phyloP scores from a whole-genome alignment of 2,888 invertebrate species.

The Andrena praecox region DNA sequence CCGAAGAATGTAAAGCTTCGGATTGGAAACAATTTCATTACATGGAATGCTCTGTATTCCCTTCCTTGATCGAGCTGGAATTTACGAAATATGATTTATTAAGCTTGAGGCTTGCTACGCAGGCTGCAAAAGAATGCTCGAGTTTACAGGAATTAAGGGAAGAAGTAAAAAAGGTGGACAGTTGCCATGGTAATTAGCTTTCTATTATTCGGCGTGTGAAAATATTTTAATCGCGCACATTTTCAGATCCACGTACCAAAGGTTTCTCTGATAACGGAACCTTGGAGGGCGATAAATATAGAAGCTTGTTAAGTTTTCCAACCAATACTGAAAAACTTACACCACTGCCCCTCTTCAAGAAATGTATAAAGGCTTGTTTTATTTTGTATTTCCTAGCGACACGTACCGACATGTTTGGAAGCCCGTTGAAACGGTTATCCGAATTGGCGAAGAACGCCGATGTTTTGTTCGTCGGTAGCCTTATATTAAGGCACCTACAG shows the following conservation, averaged over 20 bases:
- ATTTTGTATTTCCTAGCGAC: slow-evolving; percentile 88
- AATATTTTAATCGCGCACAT: background rate
- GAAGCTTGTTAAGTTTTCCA: slow-evolving; percentile 87
- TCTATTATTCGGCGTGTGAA: background rate
- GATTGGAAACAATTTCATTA: slow-evolving; percentile 91
- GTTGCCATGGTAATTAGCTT: slow-evolving; percentile 70
- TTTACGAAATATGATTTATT: slow-evolving; percentile 89
- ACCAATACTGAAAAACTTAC: slow-evolving; percentile 89
- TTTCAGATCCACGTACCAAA: slow-evolving; percentile 76
- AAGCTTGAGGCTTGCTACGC: slow-evolving; percentile 88
- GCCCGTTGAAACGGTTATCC: slow-evolving; percentile 77
- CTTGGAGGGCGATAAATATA: slow-evolving; percentile 83
- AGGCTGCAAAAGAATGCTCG: slow-evolving; percentile 84
- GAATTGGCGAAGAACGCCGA: slow-evolving; percentile 78
- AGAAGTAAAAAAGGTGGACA: slow-evolving; percentile 81
- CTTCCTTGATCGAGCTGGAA: slow-evolving; percentile 87
- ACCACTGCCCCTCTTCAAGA: slow-evolving; percentile 90
- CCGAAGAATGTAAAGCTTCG: slow-evolving; percentile 87
- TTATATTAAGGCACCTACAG: slow-evolving; percentile 91
- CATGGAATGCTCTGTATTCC: slow-evolving; percentile 91
- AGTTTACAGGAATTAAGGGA: slow-evolving; percentile 83
- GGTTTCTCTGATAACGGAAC: slow-evolving; percentile 78
- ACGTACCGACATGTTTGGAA: slow-evolving; percentile 87
- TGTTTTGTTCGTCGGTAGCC: slow-evolving; percentile 87
- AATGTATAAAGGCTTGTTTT: slow-evolving; percentile 88